A percentile compares a stretch with the other conserved stretches of the same genome.
Conservation (phyloP, 2,888 invertebrate genomes). For the Fissipunctia ypsillon region DNA sequence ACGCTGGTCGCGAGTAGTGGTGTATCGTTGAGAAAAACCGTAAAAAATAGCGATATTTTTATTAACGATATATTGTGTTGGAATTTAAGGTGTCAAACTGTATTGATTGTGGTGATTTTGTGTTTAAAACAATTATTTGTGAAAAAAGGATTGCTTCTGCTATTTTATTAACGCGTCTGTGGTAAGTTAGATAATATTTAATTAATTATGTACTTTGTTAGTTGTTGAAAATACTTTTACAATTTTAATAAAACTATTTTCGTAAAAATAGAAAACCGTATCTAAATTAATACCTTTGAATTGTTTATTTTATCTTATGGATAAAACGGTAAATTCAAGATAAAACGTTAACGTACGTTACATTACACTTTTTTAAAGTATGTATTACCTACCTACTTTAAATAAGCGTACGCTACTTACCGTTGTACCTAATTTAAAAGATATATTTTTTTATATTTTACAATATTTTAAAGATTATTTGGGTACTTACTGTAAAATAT, state of each 20-base stretch:
- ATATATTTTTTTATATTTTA: background rate
- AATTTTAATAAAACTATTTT: too few relatives aligned
- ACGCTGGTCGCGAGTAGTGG: constrained; percentile 16
- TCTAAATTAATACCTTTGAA: background rate
- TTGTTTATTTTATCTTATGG: background rate
- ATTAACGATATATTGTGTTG: constrained; percentile 24
- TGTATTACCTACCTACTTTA: too few relatives aligned
- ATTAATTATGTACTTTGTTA: background rate
- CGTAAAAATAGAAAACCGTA: background rate
- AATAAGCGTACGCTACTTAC: too few relatives aligned
- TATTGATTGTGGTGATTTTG: constrained; percentile 37
- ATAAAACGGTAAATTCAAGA: background rate
- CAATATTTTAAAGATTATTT: background rate
- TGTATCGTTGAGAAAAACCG: background rate
- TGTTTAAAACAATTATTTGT: constrained; percentile 29
- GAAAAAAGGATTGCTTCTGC: constrained; percentile 47
- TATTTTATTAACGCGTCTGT: background rate
- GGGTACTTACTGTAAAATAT: background rate
- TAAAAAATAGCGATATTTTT: constrained; percentile 32
- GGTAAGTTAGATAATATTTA: constrained; percentile 24
- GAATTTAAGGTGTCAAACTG: constrained; percentile 23
- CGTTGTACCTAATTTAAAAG: too few relatives aligned
- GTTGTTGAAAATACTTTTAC: background rate
- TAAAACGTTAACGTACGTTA: background rate
- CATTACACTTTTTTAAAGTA: too few relatives aligned